Evolutionary conservation across 2,888 invertebrate genomes (phyloP), one percentile per base, ranked within the genome.

Genomic region (Acleris emargana): DNA sequence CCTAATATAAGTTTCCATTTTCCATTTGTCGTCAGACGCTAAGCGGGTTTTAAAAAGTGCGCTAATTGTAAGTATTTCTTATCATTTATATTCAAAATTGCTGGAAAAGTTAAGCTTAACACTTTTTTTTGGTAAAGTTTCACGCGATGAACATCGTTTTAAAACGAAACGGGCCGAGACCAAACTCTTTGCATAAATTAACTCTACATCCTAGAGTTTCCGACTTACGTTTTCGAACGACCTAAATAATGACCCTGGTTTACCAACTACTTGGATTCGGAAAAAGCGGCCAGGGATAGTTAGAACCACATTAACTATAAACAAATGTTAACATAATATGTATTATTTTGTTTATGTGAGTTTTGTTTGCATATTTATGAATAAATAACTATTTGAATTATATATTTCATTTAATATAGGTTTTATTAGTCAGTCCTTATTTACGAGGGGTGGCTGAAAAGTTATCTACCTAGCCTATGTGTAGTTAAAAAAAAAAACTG

Each of bases 161-260:
- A 45, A 52, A 58, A 45, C 20, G 58, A 18, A 63, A 58, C 58
- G 63, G 47, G 52, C 32, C 63, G 63, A 20, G 28, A 32, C 63
- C 55, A 13, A 45, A 47, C 51, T 62, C 42, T 20, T 52, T 58
- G 43, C 20, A 42, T 28, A n/a, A 57, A 62, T 47, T 58, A 58
- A 52, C 51, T 22, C 51, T 32, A 4, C 50, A 20, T 22, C 25
- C n/a, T 32, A 20, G 13, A 42, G 42, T 25, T 54, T 9, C 53
- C 54, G 42, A 45, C 43, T 45, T 45, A 45, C 47, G 17, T 18
- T 42, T 42, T 42, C 16, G 42, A 38, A 38, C 54, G 42, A 54
- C 54, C 54, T 42, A 54, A 54, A 54, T 54, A 53, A 38, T 54
- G 53, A 16, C 43, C 5, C 43, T 5, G n/a, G n/a, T 16, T 43